Conservation (phyloP, 2,888 invertebrate genomes). For the Sabellastarte sp. region DNA sequence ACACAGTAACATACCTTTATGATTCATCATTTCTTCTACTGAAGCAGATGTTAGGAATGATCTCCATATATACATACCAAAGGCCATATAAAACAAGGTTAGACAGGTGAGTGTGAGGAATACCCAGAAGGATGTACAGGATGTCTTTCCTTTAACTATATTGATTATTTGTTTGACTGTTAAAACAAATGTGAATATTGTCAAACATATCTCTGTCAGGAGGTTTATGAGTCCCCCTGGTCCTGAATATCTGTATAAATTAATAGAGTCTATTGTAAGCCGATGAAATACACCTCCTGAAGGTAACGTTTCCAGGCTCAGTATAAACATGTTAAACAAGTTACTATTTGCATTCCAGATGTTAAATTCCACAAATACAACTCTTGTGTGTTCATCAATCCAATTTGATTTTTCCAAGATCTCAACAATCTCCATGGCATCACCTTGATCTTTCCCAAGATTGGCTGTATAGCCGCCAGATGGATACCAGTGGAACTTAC, state of each 20-base stretch:
- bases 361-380: constrained; percentile 44
- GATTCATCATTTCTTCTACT: neutral
- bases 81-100: neutral
- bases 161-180: neutral
- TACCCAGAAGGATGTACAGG: neutral
- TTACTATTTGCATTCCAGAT: constrained; percentile 44
- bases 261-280: neutral
- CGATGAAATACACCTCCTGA: neutral
- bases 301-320: constrained; percentile 39
- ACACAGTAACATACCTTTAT: too few relatives aligned
- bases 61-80: neutral
- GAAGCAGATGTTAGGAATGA: neutral
- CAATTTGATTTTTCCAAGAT: constrained; percentile 33
- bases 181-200: neutral
- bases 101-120: neutral
- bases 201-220: neutral
- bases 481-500: too few relatives aligned
- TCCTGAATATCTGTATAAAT: neutral
- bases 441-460: constrained; percentile 26
- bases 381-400: constrained; percentile 43
- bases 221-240: neutral
- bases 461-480: constrained; percentile 45
- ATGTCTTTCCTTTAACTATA: neutral
- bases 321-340: constrained; percentile 36
- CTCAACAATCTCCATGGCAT: constrained; percentile 12